Percentiles rank a stretch among this genome's conserved stretches.
Conservation (phyloP, 2,113 vertebrate genomes). For the Carollia perspicillata region DNA sequence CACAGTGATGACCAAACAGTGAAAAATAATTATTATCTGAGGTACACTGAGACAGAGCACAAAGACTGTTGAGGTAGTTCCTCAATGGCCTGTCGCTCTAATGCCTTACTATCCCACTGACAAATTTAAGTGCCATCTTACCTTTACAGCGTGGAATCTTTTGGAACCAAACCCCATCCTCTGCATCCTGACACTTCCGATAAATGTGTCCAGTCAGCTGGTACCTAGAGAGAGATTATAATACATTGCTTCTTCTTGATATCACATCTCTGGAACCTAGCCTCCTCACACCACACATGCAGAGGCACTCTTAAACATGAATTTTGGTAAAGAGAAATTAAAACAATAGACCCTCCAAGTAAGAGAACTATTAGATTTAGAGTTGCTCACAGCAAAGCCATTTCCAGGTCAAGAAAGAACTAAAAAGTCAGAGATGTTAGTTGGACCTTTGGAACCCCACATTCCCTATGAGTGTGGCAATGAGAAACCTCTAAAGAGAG, state of each 20-base stretch:
- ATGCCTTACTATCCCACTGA: neutral
- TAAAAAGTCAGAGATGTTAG: neutral
- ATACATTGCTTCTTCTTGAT: neutral
- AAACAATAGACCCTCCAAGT: neutral
- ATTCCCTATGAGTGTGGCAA: neutral
- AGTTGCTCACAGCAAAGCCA: neutral
- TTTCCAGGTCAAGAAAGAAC: neutral
- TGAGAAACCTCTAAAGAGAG: neutral
- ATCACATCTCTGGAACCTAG: neutral
- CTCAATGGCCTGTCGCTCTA: neutral
- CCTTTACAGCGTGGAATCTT: constrained; percentile 57
- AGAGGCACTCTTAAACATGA: neutral
- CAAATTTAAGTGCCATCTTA: neutral
- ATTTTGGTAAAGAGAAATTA: neutral
- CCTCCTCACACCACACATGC: neutral
- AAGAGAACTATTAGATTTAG: neutral
- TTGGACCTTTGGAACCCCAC: neutral
- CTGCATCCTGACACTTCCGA: constrained; percentile 54
- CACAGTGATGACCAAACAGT: neutral
- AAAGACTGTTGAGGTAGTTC: neutral
- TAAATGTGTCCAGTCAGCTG: neutral
- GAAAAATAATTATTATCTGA: neutral
- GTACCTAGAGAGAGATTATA: constrained; percentile 52
- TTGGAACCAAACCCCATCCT: constrained; percentile 56
- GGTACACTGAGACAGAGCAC: neutral